Percentiles rank a stretch among this genome's conserved stretches.
These are phyloP conservation scores for Axea sp. DNA, from an alignment of 2,888 invertebrate species.

Conservation along the genomic window DNA sequence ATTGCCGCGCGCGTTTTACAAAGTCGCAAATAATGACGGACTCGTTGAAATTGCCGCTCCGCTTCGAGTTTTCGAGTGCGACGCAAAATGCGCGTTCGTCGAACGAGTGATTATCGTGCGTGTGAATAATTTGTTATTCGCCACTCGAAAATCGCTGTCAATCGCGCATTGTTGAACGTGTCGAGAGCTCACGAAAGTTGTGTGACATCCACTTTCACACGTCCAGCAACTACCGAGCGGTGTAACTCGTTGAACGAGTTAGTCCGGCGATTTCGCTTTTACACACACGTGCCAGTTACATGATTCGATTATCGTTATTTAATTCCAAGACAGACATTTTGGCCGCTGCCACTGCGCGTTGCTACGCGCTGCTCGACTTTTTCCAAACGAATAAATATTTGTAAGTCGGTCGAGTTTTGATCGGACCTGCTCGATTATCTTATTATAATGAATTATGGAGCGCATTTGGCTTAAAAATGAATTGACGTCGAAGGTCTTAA, in stretches of 20 bases:
- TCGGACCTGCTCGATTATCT: constrained; percentile 31
- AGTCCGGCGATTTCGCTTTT: constrained; percentile 56
- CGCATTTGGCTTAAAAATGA: constrained; percentile 21
- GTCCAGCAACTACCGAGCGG: constrained; percentile 63
- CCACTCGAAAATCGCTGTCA: constrained; percentile 26
- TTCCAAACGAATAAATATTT: constrained; percentile 3
- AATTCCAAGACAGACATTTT: constrained; percentile 51
- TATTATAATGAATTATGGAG: constrained; percentile 40
- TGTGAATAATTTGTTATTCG: constrained; percentile 4
- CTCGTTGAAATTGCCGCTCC: no score
- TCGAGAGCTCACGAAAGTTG: constrained; percentile 44
- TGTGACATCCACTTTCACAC: constrained; percentile 70
- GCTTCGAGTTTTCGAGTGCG: no score
- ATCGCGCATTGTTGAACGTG: constrained; percentile 39
- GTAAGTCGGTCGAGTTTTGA: constrained; percentile 5
- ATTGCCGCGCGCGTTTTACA: no score
- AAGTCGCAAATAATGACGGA: no score
- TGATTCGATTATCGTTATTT: constrained; percentile 59
- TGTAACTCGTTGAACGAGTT: constrained; percentile 65
- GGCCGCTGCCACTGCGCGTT: constrained; percentile 42
- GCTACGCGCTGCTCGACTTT: constrained; percentile 23
- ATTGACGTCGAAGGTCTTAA: constrained; percentile 54
- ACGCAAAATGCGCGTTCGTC: no score
- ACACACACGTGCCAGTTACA: constrained; percentile 59
- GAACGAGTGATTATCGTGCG: background rate